phyloP scores from a whole-genome alignment of 2,888 invertebrate species.

The Tenthredo mesomela region DNA sequence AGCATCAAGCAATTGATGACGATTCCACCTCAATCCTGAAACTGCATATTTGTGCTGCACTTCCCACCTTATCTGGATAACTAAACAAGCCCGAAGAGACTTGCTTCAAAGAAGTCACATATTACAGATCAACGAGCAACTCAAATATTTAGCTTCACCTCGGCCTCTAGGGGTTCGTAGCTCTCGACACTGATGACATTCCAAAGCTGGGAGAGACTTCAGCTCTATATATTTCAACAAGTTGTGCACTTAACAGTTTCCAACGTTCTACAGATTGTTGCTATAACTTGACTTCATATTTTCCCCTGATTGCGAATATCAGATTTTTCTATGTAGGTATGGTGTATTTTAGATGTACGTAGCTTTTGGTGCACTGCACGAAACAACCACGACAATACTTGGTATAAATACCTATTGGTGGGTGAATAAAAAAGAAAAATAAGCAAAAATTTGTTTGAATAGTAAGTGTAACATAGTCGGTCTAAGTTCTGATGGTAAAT shows the following conservation, averaged over 20 bases:
- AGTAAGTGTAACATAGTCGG: too few species aligned
- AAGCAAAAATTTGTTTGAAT: too few species aligned
- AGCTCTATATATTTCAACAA: constrained; percentile 2
- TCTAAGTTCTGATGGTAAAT: too few species aligned
- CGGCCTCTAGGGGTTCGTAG: constrained; percentile 16
- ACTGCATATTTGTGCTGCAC: constrained; percentile 28
- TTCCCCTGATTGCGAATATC: not conserved
- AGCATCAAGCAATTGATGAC: not conserved
- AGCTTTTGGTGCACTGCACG: too few species aligned
- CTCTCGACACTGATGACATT: constrained; percentile 7
- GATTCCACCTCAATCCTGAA: not conserved
- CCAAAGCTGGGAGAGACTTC: not conserved
- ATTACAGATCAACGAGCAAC: constrained; percentile 41
- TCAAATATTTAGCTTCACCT: constrained; percentile 37
- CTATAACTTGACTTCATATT: not conserved
- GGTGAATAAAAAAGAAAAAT: too few species aligned
- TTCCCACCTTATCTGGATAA: constrained; percentile 30
- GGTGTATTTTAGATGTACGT: too few species aligned
- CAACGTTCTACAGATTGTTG: not conserved
- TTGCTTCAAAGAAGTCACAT: constrained; percentile 33
- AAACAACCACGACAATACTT: too few species aligned
- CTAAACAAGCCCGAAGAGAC: constrained; percentile 7
- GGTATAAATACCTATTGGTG: too few species aligned
- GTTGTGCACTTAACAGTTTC: constrained; percentile 13
- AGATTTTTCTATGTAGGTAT: not conserved